Evolutionary conservation across 2,888 invertebrate species (phyloP), one percentile per base, ranked within the genome.

Genomic region (Scrobipalpa costella): DNA sequence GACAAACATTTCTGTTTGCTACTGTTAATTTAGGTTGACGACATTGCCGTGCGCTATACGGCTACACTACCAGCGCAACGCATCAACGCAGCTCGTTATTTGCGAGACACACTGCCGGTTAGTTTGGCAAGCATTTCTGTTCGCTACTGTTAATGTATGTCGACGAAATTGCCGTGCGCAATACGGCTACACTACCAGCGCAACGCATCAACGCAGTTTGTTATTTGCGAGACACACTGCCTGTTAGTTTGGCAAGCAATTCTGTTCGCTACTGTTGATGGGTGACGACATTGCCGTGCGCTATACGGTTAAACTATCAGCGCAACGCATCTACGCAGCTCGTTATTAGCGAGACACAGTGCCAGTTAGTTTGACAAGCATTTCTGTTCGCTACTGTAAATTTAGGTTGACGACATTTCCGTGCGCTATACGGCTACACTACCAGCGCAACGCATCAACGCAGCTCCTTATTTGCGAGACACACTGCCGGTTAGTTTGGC

Each of bases 21-120:
- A 64, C 63, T 65, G 66, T 72, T 72, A 71, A 74, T 74, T 72
- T 71, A 68, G 66, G 61, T 52, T 65, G 72, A 72, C 70, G 73
- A 73, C 76, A 71, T 73, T 69, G 70, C 69, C 69, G 67, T 69
- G 70, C 69, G 66, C 68, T 68, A 68, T 50, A 63, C 68, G 69
- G n/a, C n/a, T n/a, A n/a, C 21, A 63, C 68, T 67, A 67, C 67
- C 65, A 36, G 60, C 64, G 63, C 65, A 70, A 66, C 74, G 72
- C 69, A 73, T 75, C 76, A 70, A 71, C 74, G 72, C 68, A 70
- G 68, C 75, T 74, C 71, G 72, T 74, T 76, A 73, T 73, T 71
- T 71, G 17, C 9, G 27, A 38, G 19, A 72, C 71, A 71, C 68
- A 71, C 64, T 13, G 68, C n/a, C 40, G 13, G 2, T 19, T 1